These are phyloP conservation scores for Nannoperca australis DNA, from an alignment of 2,797 vertebrate species.

Conservation along the genomic window DNA sequence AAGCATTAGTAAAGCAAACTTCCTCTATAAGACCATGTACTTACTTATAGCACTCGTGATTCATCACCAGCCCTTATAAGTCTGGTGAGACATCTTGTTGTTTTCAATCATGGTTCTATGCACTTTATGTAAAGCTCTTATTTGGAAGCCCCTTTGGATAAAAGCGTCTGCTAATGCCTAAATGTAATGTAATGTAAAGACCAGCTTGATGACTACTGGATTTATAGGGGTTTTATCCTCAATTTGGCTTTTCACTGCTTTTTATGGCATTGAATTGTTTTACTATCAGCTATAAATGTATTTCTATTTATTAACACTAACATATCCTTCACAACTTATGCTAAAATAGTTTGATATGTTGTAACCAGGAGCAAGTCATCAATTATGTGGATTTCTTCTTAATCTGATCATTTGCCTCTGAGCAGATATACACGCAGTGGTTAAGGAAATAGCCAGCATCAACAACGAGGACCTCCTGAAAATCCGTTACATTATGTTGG, in stretches of 20 bases:
- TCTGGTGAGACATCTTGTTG: too few species aligned
- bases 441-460: constrained; percentile 91
- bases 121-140: too few species aligned
- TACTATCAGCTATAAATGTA: not conserved
- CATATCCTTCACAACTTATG: not conserved
- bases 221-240: not conserved
- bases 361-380: not conserved
- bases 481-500: constrained; percentile 90
- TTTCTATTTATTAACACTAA: not conserved
- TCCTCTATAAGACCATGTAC: not conserved
- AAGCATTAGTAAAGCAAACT: not conserved
- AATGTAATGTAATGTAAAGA: too few species aligned
- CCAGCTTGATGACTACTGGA: not conserved
- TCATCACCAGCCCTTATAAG: too few species aligned
- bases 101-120: too few species aligned
- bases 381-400: not conserved
- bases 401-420: not conserved
- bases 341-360: not conserved
- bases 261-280: not conserved
- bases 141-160: too few species aligned
- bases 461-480: constrained; percentile 92
- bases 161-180: too few species aligned
- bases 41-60: too few species aligned
- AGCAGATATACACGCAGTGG: constrained; percentile 91
- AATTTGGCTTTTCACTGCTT: not conserved